Evolutionary conservation across 92 coral and sea anemone genomes (phyloP).

Genomic region (Paragorgia papillata): DNA sequence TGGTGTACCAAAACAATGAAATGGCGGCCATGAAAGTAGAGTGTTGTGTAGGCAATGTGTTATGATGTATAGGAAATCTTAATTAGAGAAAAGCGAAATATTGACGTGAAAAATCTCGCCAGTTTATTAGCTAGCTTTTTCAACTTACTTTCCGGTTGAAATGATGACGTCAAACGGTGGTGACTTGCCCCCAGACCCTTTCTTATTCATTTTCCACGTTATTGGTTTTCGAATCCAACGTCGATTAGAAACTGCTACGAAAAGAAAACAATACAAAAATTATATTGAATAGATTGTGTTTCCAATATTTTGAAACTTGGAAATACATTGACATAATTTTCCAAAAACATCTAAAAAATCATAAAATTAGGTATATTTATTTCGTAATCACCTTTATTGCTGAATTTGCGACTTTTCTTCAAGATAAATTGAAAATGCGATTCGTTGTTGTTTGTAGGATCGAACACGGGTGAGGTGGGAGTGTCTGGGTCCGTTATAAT

Average conservation of each 20-base stretch:
- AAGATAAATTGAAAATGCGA: constrained; percentile 91
- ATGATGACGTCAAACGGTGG: constrained; percentile 21
- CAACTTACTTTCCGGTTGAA: constrained; percentile 29
- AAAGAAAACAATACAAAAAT: neutral
- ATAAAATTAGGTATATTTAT: neutral
- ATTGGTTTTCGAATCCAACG: constrained; percentile 10
- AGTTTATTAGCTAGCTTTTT: no score
- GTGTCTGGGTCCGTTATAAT: constrained; percentile 58
- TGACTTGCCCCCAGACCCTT: constrained; percentile 13
- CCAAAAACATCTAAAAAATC: no score
- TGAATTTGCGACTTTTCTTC: constrained; percentile 77
- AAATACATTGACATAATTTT: no score
- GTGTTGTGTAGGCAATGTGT: no score
- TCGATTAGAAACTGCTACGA: neutral
- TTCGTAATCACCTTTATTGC: constrained; percentile 66
- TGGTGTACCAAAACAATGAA: no score
- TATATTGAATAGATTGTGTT: no score
- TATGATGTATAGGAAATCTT: no score
- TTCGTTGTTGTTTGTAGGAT: constrained; percentile 66
- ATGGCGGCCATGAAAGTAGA: no score
- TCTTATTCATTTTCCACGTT: constrained; percentile 12
- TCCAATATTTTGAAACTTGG: no score
- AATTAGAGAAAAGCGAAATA: no score
- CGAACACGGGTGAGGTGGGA: constrained; percentile 79
- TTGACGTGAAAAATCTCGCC: no score